Conservation (phyloP, 2,797 vertebrate genomes). For the Cossypha dichroa region DNA sequence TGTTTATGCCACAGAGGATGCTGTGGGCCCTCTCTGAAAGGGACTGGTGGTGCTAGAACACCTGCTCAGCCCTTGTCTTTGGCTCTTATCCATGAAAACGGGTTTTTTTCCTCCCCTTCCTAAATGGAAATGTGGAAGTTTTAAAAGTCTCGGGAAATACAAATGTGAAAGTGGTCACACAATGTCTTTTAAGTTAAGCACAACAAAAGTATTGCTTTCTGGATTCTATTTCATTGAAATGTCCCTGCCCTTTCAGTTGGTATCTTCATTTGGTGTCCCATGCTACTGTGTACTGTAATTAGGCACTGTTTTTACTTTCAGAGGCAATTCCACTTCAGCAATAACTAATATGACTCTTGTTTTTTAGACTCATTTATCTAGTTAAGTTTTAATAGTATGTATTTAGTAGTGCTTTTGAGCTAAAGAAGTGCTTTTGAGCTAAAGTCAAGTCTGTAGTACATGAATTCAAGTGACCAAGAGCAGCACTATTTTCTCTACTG, state of each 20-base stretch:
- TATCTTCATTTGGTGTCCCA: neutral
- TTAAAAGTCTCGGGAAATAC: neutral
- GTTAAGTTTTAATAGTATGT: neutral
- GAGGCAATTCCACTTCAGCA: neutral
- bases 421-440: neutral
- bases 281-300: neutral
- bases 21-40: neutral
- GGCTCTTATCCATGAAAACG: neutral
- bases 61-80: conserved; percentile 36
- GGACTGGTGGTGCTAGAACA: conserved; percentile 11
- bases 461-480: neutral
- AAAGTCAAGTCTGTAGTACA: neutral
- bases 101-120: neutral
- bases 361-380: neutral
- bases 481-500: neutral
- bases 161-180: neutral
- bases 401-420: neutral
- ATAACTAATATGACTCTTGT: neutral
- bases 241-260: neutral
- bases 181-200: neutral
- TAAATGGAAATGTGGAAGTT: neutral
- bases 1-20: conserved; percentile 25
- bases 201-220: neutral
- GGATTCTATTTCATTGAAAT: neutral
- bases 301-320: neutral